A percentile compares a stretch with the other conserved stretches of the same genome.
Conservation (phyloP, 2,113 vertebrate species). For the Loxodonta africana region DNA sequence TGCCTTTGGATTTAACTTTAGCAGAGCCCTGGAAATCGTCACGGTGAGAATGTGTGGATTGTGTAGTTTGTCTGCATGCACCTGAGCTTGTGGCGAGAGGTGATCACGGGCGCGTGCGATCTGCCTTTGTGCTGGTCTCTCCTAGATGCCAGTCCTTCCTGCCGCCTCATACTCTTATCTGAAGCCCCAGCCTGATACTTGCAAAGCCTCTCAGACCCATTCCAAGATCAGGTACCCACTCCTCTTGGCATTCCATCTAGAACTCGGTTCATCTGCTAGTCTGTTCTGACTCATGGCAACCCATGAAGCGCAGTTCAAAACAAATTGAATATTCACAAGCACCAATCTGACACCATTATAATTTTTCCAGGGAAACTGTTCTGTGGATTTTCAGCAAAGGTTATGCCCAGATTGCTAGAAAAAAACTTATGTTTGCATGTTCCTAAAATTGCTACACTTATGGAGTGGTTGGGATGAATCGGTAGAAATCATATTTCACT, state of each 20-base stretch:
- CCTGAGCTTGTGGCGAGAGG: not conserved
- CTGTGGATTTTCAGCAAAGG: not conserved
- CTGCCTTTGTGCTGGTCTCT: not conserved
- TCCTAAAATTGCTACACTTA: not conserved
- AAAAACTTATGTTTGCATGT: not conserved
- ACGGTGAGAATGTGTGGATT: not conserved
- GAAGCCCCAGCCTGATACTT: not conserved
- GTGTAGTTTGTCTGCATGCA: not conserved
- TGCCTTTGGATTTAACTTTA: not conserved
- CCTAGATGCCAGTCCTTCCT: not conserved
- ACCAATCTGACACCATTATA: not conserved
- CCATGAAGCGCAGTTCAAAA: not conserved
- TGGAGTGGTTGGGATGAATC: not conserved
- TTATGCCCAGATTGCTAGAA: not conserved
- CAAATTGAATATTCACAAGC: not conserved
- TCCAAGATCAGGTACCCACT: not conserved
- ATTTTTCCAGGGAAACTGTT: not conserved
- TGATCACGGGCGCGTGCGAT: not conserved
- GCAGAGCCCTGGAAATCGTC: not conserved
- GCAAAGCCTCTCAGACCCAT: accelerated
- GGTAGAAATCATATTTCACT: not conserved
- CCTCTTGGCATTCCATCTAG: not conserved
- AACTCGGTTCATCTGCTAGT: not conserved
- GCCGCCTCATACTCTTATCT: not conserved
- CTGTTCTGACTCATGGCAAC: not conserved